A percentile compares a stretch with the other conserved stretches of the same genome.
Evolutionary conservation across 2,888 invertebrate genomes (phyloP).

Genomic region (Syrphus vitripennis): DNA sequence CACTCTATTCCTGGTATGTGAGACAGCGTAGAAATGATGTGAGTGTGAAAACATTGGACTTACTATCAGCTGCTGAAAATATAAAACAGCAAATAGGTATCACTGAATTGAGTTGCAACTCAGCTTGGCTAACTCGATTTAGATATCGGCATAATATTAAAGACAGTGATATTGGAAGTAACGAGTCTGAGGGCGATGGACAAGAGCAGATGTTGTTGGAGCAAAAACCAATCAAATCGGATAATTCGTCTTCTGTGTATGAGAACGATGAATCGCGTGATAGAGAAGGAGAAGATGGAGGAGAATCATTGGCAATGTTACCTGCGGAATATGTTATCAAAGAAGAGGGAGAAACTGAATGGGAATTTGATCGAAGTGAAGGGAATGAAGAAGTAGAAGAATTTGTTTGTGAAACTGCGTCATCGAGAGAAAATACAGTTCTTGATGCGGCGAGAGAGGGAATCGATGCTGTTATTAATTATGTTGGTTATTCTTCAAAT

Average conservation of each 20-base stretch:
- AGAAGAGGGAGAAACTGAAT: constrained; percentile 12
- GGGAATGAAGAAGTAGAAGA: not conserved
- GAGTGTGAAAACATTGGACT: not conserved
- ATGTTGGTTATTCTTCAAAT: constrained; percentile 33
- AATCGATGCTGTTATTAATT: constrained; percentile 48
- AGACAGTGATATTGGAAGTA: not conserved
- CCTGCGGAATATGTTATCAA: constrained; percentile 21
- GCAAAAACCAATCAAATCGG: not conserved
- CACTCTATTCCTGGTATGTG: constrained; percentile 31
- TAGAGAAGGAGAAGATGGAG: not conserved
- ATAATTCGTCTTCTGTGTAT: not conserved
- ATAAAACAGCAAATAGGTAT: constrained; percentile 7
- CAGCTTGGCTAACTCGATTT: constrained; percentile 20
- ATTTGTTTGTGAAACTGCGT: not conserved
- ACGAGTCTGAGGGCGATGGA: not conserved
- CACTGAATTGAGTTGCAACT: not conserved
- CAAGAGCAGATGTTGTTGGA: not conserved
- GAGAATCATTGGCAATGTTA: not conserved
- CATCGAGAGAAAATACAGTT: not conserved
- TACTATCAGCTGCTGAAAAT: not conserved
- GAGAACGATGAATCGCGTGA: not conserved
- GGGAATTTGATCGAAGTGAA: not conserved
- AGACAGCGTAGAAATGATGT: not conserved
- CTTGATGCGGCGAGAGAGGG: constrained; percentile 20
- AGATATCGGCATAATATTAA: constrained; percentile 18